A percentile compares a stretch with the other conserved stretches of the same genome.
These are phyloP conservation scores for Alethe diademata DNA, from an alignment of 2,113 vertebrate genomes.

Conservation along the genomic window DNA sequence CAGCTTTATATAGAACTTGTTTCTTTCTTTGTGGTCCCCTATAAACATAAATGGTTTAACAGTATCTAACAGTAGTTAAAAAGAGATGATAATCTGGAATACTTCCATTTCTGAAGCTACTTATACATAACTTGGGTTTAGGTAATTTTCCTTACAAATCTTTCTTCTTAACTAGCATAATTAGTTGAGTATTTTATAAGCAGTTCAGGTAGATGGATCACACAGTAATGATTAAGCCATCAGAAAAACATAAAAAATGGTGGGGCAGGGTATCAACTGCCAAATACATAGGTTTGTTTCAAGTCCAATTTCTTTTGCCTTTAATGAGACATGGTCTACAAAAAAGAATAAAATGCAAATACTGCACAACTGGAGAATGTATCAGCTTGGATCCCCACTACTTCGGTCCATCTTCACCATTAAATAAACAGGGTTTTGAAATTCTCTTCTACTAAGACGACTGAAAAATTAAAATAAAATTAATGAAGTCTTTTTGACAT, in stretches of 20 bases:
- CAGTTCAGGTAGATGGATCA: neutral
- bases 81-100: neutral
- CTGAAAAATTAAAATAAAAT: neutral
- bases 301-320: neutral
- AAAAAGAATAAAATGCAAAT: neutral
- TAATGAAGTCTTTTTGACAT: neutral
- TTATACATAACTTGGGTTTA: neutral
- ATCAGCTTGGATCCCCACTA: neutral
- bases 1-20: neutral
- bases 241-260: neutral
- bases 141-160: neutral
- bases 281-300: neutral
- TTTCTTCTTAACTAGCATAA: neutral
- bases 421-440: neutral
- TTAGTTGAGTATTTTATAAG: neutral
- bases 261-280: neutral
- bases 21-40: neutral
- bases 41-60: neutral
- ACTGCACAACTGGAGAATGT: neutral
- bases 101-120: neutral
- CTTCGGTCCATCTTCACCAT: neutral
- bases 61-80: neutral
- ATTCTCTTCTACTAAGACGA: neutral
- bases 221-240: neutral
- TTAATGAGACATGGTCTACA: neutral